Evolutionary conservation across 2,888 invertebrate genomes (phyloP), one percentile per base, ranked within the genome.

Genomic region (Neocrepidodera transversa): DNA sequence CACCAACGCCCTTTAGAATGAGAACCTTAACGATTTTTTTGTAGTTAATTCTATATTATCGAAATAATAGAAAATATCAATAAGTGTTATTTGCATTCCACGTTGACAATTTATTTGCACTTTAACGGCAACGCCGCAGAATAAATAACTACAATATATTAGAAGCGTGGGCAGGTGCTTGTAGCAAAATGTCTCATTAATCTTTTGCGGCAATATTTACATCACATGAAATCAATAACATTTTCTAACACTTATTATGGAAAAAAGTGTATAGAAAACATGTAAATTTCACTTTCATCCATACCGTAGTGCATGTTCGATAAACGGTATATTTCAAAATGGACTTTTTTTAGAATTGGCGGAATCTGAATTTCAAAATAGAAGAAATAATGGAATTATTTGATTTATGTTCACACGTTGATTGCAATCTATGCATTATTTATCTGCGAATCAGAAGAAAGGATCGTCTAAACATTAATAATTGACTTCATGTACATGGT

Each of bases 121-220:
- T 45, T 45, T 26, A 26, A 26, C 26, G 45, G 45, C 45, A 45
- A 45, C 45, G 13, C 14, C 11, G 45, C 5, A 4, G 2, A n/a
- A 45, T 45, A 45, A 45, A 45, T 18, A 17, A 20, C 50, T 36
- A 26, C 38, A 50, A 36, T 50, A 20, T 32, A 50, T 38, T 50
- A 36, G 14, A 50, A 36, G 23, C 50, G 68, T 68, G 60, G 68
- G 65, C 51, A 58, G 67, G 51, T 52, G 60, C 42, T 54, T 52
- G 43, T 56, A 65, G 66, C 65, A 52, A 38, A 62, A 63, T 63
- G 62, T 60, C 64, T 49, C 63, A 68, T 68, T 65, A 63, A 68
- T 68, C 68, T 63, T 61, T 58, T 55, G 60, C 47, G 52, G 56
- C 56, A 61, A 30, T 51, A 58, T 53, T 53, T 42, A 28, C 52